These are phyloP conservation scores for Lepidochitona cinerea DNA, from an alignment of 2,888 invertebrate genomes.

Conservation along the genomic window DNA sequence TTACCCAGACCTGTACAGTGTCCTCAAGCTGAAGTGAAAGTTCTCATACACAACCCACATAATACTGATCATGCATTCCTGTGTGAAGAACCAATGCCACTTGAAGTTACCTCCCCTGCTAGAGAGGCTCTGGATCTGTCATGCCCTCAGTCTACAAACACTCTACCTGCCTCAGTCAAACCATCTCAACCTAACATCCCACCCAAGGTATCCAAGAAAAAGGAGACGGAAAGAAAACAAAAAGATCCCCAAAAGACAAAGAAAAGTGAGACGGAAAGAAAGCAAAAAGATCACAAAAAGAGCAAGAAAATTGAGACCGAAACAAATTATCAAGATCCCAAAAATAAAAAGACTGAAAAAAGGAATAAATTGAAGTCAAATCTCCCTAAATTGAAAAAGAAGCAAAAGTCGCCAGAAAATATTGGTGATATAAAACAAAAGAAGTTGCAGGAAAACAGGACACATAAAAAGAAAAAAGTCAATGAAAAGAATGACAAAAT, in stretches of 20 bases:
- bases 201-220: not conserved
- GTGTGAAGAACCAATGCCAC: not conserved
- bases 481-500: not conserved
- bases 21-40: constrained; percentile 39
- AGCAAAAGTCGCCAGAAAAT: not conserved
- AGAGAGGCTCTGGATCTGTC: too few relatives aligned
- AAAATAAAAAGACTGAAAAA: not conserved
- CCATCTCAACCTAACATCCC: too few relatives aligned
- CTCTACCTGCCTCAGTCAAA: too few relatives aligned
- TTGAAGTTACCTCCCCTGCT: too few relatives aligned
- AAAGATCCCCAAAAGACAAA: not conserved
- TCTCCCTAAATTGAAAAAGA: not conserved
- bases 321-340: too few relatives aligned
- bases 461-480: not conserved
- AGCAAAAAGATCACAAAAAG: not conserved
- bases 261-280: not conserved
- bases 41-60: constrained; percentile 37
- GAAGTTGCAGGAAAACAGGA: not conserved
- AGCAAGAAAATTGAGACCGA: not conserved
- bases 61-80: constrained; percentile 15
- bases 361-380: not conserved
- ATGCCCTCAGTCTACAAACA: too few relatives aligned
- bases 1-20: constrained; percentile 39
- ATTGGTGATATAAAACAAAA: not conserved
- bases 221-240: not conserved